phyloP scores from a whole-genome alignment of 2,797 vertebrate genomes.

The Gila robusta region DNA sequence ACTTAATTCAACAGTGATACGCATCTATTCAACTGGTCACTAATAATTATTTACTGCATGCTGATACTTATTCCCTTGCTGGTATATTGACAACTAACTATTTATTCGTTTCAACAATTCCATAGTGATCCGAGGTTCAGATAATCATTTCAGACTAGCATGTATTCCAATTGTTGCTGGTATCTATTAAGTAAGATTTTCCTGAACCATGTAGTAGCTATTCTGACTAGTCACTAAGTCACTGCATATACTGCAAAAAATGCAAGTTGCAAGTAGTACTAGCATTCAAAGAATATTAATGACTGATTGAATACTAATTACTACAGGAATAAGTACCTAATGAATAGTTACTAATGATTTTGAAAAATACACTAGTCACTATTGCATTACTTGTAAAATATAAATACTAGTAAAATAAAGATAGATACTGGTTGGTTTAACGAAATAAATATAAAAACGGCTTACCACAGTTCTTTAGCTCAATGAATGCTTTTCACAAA shows the following conservation, averaged over 20 bases:
- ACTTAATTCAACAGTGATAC: background rate
- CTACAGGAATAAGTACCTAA: background rate
- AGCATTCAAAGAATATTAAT: background rate
- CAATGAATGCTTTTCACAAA: slow-evolving; percentile 22
- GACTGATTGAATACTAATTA: background rate
- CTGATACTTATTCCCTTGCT: background rate
- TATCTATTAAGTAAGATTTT: background rate
- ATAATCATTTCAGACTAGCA: background rate
- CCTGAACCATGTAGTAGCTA: background rate
- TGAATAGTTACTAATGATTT: background rate
- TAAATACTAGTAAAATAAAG: background rate
- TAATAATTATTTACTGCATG: background rate
- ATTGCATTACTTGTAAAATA: background rate
- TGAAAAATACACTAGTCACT: background rate
- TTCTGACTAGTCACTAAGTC: background rate
- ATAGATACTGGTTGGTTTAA: background rate
- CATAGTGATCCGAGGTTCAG: background rate
- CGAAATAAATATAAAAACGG: background rate
- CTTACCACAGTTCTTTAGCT: slow-evolving; percentile 3
- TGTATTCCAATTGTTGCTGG: background rate
- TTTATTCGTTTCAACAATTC: background rate
- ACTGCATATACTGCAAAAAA: background rate
- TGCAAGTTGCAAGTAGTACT: background rate
- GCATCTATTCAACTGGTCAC: background rate
- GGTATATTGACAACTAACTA: background rate